Evolutionary conservation across 2,888 invertebrate species (phyloP).

Genomic region (Drosophila multiciliata): DNA sequence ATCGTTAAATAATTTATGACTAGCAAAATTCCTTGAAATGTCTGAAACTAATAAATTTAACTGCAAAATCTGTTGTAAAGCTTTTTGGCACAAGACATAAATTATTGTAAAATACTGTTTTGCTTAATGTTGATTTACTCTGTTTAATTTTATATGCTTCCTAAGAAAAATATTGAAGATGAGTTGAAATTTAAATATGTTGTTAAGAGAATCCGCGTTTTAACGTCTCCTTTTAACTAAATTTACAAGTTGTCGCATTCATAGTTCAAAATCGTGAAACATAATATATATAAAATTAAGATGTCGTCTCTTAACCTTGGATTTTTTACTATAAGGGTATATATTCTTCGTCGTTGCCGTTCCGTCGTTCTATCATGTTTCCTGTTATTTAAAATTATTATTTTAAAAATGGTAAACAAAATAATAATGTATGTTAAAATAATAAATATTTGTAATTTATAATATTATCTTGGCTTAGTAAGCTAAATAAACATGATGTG

Average conservation of each 20-base stretch:
- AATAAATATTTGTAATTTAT: neutral
- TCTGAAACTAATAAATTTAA: conserved; percentile 10
- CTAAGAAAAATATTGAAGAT: neutral
- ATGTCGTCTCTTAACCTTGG: neutral
- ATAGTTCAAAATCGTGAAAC: neutral
- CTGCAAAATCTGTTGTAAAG: conserved; percentile 14
- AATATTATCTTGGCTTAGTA: neutral
- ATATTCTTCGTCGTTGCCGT: neutral
- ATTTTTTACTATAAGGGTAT: neutral
- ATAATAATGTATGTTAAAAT: neutral
- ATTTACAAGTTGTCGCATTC: neutral
- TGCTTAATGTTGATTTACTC: neutral
- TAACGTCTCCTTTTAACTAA: neutral
- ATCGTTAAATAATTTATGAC: conserved; percentile 33
- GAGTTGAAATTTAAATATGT: neutral
- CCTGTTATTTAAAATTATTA: too few species aligned
- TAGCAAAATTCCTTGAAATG: conserved; percentile 13
- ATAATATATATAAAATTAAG: neutral
- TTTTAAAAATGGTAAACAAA: too few species aligned
- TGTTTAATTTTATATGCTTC: neutral
- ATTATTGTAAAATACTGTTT: neutral
- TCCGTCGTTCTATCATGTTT: too few species aligned
- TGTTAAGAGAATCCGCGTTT: neutral
- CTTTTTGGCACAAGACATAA: conserved; percentile 13
- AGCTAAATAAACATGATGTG: neutral